Base-by-base conservation (phyloP, 2,113 vertebrate genomes). In the Bambusicola thoracicus region DNA sequence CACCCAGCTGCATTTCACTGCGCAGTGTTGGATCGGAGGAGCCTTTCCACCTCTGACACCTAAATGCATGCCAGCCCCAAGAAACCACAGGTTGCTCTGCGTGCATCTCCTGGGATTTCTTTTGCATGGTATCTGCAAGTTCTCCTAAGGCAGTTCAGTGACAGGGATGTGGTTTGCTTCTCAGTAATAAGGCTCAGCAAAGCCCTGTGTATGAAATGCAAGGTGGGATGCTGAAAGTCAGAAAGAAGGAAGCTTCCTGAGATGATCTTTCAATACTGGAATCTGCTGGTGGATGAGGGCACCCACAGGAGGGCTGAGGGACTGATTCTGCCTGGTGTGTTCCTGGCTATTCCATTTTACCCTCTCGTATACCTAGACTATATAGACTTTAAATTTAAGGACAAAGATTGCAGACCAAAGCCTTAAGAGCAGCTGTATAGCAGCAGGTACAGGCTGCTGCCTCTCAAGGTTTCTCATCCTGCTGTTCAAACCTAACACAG, bases 341-440 rank as follows among this genome's bases (percentile, higher is more conserved):
- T 68, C 46, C 5, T 10, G 19, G 34, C 49, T 68, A 36, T 25
- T 72, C 22, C 2, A 1, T 85, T 90, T 77, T 91, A 56, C 0
- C 1, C 75, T 92, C 34, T 56, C 48, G 10, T 61, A 22, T 17
- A 30, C 24, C 49, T 85, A 38, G 76, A 30, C 30, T 18, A n/a
- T 40, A 51, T 18, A 14, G 36, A 32, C 53, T 41, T 56, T 43
- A n/a, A 22, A 56, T 56, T 43, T 74, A 56, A 43, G 14, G 14
- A 65, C 43, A 53, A 22, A 85, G 61, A 82, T 41, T 66, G 53
- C 53, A 80, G 36, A 66, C 16, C 36, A 91, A 91, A 93, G 78
- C 76, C 36, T 67, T 32, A 68, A 41, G 9, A 89, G 59, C 32
- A 68, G 5, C 13, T 15, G 21, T 34, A 25, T 25, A 49, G 55